Evolutionary conservation across 2,888 invertebrate species (phyloP).

Genomic region (Bellardia bayeri): DNA sequence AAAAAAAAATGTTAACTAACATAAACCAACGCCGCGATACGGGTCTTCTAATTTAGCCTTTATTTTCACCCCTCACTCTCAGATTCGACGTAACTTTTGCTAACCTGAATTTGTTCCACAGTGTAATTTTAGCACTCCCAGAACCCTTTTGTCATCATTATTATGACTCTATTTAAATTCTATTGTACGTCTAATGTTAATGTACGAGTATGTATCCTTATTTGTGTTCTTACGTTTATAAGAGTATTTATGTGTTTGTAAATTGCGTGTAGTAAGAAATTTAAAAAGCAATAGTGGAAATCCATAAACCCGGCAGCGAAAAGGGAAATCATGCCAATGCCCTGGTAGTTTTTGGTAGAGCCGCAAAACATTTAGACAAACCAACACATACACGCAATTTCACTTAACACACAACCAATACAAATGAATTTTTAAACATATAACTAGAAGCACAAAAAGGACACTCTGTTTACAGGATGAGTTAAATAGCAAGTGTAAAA

Average conservation of each 20-base stretch:
- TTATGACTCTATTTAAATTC: constrained; percentile 3
- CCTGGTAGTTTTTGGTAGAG: constrained; percentile 13
- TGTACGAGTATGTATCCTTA: not conserved
- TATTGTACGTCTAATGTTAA: not conserved
- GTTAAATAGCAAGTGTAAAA: constrained; percentile 34
- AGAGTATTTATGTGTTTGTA: not conserved
- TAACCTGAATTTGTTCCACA: no score
- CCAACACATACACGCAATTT: constrained; percentile 41
- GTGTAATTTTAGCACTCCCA: no score
- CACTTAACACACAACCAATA: constrained; percentile 41
- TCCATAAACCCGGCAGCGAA: constrained; percentile 24
- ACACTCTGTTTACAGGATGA: constrained; percentile 10
- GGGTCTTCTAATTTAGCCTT: no score
- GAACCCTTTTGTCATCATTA: constrained; percentile 27
- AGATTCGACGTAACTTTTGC: no score
- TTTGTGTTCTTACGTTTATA: constrained; percentile 9
- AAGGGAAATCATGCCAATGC: constrained; percentile 30
- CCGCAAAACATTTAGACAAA: not conserved
- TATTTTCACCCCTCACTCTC: no score
- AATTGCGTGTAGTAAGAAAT: not conserved
- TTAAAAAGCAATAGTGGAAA: not conserved
- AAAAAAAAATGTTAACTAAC: no score
- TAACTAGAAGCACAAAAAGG: constrained; percentile 32
- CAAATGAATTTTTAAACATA: not conserved
- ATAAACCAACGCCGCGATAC: no score